Conservation (phyloP, 2,797 vertebrate species). For the Tragopan temminckii region DNA sequence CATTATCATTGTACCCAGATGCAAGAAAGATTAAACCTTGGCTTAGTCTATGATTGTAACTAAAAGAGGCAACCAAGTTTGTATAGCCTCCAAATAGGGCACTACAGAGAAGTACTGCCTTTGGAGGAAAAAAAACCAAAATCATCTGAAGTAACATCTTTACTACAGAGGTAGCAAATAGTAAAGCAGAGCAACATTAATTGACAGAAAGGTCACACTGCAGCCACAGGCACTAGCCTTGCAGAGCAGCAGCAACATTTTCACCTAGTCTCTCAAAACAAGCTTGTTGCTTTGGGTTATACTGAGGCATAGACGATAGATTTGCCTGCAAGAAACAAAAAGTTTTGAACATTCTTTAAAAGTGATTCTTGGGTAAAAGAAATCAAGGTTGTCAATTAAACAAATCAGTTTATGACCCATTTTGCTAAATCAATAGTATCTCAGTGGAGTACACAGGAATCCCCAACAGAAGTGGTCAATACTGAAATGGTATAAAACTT, state of each 20-base stretch:
- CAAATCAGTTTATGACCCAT: background rate
- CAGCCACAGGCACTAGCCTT: background rate
- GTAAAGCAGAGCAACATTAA: background rate
- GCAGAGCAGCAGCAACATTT: background rate
- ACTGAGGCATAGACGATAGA: background rate
- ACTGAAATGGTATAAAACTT: background rate
- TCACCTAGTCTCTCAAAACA: background rate
- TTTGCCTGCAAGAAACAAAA: background rate
- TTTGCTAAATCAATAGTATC: background rate
- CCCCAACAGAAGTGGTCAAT: background rate
- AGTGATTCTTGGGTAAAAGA: background rate
- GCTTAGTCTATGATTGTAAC: background rate
- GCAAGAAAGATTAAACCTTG: background rate
- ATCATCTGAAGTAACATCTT: background rate
- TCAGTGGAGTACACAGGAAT: background rate
- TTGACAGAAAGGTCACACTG: background rate
- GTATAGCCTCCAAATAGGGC: background rate
- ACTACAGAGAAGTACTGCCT: background rate
- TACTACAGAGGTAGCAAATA: background rate
- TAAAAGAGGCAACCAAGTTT: background rate
- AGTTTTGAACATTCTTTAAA: background rate
- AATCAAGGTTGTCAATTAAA: background rate
- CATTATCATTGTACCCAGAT: background rate
- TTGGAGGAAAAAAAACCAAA: background rate
- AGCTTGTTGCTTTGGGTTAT: no score